phyloP scores from a whole-genome alignment of 2,888 invertebrate genomes.

The Orchesella flavescens region DNA sequence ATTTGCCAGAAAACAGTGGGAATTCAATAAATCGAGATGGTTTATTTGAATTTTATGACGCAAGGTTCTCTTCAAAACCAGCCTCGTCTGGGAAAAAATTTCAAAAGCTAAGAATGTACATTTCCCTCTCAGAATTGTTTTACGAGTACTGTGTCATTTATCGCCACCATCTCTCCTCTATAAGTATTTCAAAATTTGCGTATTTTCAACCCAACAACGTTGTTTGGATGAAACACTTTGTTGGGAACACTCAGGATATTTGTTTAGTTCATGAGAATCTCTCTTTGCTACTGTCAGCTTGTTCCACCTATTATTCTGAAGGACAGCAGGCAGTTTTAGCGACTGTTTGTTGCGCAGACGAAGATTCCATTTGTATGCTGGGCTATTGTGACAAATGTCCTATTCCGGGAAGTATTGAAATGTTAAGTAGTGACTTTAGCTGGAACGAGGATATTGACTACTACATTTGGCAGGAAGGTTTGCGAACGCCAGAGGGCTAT shows the following conservation, averaged over 20 bases:
- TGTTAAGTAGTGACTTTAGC: background rate
- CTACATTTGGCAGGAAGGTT: background rate
- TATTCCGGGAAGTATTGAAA: background rate
- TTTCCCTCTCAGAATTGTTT: conserved; percentile 11
- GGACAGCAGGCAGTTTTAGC: background rate
- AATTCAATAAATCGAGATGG: background rate
- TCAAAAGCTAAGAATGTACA: background rate
- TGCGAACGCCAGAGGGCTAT: background rate
- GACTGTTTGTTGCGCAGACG: background rate
- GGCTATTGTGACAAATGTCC: conserved; percentile 15
- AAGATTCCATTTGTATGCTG: background rate
- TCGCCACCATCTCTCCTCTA: background rate
- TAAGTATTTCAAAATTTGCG: conserved; percentile 5
- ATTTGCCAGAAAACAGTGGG: conserved; percentile 3
- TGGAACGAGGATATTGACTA: background rate
- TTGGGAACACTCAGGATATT: conserved; percentile 5
- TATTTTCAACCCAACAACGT: background rate
- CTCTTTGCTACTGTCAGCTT: background rate
- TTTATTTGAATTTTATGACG: background rate
- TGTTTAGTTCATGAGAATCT: conserved; percentile 26
- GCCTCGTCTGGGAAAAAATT: background rate
- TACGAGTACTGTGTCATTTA: conserved; percentile 9
- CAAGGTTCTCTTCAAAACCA: too few species aligned
- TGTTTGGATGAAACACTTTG: conserved; percentile 1
- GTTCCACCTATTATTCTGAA: conserved; percentile 14